Evolutionary conservation across 2,113 vertebrate species (phyloP).

Genomic region (Daubentonia madagascariensis): DNA sequence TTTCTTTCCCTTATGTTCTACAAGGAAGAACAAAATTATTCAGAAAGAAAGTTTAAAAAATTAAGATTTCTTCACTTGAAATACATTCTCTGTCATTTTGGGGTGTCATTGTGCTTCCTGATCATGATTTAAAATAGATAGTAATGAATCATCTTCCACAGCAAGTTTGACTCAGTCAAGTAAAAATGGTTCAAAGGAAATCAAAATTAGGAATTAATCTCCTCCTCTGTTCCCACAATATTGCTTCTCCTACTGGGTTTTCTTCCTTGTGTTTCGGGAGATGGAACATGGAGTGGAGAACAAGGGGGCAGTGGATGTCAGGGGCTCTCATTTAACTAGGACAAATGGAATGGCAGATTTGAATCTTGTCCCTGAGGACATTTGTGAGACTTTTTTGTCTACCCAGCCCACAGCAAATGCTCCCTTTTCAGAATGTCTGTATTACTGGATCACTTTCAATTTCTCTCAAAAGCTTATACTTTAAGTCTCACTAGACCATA

Average conservation of each 20-base stretch:
- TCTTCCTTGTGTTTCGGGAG: neutral
- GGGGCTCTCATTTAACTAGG: neutral
- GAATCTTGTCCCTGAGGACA: neutral
- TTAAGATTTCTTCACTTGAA: conserved; percentile 61
- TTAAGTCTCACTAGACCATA: neutral
- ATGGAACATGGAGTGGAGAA: neutral
- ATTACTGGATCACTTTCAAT: neutral
- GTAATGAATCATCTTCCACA: conserved; percentile 71
- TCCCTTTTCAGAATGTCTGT: neutral
- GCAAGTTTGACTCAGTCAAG: conserved; percentile 73
- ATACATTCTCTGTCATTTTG: conserved; percentile 60
- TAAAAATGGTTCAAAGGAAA: conserved; percentile 70
- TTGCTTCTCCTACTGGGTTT: neutral
- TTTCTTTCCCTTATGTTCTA: conserved; percentile 42
- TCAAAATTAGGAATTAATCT: conserved; percentile 77
- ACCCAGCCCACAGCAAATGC: fast-evolving
- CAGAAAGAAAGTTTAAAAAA: conserved; percentile 46
- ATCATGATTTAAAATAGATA: conserved; percentile 75
- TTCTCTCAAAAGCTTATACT: neutral
- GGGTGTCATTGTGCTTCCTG: conserved; percentile 72
- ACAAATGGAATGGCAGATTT: neutral
- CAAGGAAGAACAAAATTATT: conserved; percentile 42
- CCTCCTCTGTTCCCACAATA: neutral
- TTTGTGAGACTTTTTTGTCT: neutral
- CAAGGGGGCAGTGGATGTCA: no score